phyloP scores from a whole-genome alignment of 2,113 vertebrate genomes.

The Sceloporus tristichus region DNA sequence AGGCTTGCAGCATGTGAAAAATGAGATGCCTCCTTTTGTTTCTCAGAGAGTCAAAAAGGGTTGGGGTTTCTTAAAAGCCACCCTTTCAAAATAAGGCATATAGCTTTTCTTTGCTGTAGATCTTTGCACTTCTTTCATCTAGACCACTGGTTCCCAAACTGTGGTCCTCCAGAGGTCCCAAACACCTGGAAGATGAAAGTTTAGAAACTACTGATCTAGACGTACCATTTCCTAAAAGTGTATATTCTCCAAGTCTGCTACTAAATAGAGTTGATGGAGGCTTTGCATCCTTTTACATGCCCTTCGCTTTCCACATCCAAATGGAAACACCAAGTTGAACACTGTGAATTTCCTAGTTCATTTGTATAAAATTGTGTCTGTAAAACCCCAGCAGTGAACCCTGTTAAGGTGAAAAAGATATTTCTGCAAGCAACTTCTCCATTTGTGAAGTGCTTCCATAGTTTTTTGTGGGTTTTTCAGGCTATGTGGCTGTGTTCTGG shows the following conservation, averaged over 20 bases:
- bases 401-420: background rate
- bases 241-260: background rate
- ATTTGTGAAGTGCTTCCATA: no score
- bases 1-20: background rate
- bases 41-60: no score
- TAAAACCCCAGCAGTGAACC: constrained; percentile 77
- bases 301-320: no score
- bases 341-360: constrained; percentile 58
- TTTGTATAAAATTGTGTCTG: constrained; percentile 52
- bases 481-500: no score
- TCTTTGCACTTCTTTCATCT: background rate
- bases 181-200: no score
- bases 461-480: no score
- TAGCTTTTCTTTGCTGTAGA: background rate
- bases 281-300: no score
- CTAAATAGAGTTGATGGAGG: background rate
- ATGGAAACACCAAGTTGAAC: constrained; percentile 58
- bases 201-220: no score
- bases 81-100: no score
- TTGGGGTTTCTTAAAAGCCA: background rate
- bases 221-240: background rate
- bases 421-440: constrained; percentile 77
- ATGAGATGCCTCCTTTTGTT: background rate
- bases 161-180: no score
- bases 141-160: no score